Conservation (phyloP, 2,797 vertebrate species). For the Chiloscyllium punctatum region DNA sequence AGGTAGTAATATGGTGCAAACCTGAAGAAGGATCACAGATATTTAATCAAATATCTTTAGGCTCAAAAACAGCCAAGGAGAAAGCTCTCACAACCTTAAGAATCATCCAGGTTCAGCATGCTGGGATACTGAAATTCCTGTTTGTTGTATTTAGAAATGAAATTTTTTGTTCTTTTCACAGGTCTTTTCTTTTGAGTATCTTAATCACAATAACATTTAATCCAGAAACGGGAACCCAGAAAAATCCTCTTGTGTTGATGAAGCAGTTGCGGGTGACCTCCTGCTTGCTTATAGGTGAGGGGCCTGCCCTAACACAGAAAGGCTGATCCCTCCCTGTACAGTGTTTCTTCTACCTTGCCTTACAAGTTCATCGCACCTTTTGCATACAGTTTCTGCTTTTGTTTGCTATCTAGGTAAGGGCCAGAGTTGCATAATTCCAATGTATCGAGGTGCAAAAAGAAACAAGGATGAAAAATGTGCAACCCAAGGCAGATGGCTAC, state of each 20-base stretch:
- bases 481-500: background rate
- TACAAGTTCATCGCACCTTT: background rate
- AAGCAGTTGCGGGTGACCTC: background rate
- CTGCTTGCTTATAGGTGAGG: background rate
- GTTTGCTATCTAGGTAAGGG: background rate
- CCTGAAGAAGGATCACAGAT: background rate
- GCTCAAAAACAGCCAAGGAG: background rate
- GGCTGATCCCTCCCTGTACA: background rate
- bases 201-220: background rate
- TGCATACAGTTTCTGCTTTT: background rate
- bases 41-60: background rate
- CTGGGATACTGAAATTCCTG: background rate
- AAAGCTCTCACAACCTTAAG: background rate
- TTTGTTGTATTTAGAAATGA: background rate
- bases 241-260: background rate
- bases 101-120: background rate
- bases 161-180: background rate
- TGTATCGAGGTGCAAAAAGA: background rate
- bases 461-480: background rate
- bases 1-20: background rate
- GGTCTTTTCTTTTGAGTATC: background rate
- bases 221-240: background rate
- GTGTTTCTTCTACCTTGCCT: background rate
- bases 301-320: background rate
- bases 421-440: background rate